Evolutionary conservation across 2,113 vertebrate genomes (phyloP).

Genomic region (Cheirogaleus medius): DNA sequence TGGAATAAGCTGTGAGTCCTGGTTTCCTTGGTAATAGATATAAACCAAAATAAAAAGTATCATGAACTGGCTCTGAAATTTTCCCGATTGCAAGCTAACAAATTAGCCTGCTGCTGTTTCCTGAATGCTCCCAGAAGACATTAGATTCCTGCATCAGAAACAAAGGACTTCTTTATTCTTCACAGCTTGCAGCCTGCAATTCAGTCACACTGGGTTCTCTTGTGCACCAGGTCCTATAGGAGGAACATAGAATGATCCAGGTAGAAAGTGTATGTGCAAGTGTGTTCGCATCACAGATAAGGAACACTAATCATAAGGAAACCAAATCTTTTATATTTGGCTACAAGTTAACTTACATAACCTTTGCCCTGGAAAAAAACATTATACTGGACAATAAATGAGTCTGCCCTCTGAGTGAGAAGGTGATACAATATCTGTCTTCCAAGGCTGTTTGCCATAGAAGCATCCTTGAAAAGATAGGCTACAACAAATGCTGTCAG

Average conservation of each 20-base stretch:
- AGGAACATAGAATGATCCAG: not conserved
- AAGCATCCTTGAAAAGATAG: not conserved
- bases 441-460: not conserved
- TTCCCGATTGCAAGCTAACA: not conserved
- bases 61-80: not conserved
- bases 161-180: not conserved
- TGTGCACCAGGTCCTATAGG: not conserved
- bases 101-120: not conserved
- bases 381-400: not conserved
- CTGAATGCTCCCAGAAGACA: not conserved
- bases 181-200: not conserved
- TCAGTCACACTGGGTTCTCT: not conserved
- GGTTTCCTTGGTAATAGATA: not conserved
- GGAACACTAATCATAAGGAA: not conserved
- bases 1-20: not conserved
- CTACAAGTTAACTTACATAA: not conserved
- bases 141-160: not conserved
- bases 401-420: not conserved
- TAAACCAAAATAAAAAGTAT: not conserved
- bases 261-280: fast-evolving
- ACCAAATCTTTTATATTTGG: not conserved
- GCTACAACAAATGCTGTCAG: not conserved
- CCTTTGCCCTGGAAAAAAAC: not conserved
- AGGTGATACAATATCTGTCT: not conserved
- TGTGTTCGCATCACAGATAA: not conserved